Evolutionary conservation across 2,888 invertebrate genomes (phyloP).

Genomic region (Harpalus rufipes): DNA sequence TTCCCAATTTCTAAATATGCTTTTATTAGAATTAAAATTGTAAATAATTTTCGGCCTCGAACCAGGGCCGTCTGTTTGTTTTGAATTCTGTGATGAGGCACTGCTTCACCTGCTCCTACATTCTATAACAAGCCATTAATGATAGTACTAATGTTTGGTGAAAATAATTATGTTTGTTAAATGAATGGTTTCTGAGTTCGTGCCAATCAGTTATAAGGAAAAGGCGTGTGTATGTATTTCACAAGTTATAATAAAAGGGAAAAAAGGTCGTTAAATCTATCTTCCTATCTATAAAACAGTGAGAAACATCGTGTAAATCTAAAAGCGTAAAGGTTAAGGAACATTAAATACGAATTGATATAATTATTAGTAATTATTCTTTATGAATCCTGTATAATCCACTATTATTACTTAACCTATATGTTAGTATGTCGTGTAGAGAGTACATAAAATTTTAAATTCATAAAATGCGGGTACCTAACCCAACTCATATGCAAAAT

Average conservation of each 20-base stretch:
- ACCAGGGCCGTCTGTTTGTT: no score
- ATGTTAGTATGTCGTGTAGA: conserved; percentile 1
- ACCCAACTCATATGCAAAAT: conserved; percentile 24
- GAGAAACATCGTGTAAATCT: neutral
- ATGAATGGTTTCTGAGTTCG: neutral
- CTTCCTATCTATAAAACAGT: neutral
- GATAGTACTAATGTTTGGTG: no score
- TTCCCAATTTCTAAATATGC: no score
- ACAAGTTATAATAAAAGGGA: neutral
- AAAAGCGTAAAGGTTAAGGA: conserved; percentile 9
- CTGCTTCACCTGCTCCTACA: no score
- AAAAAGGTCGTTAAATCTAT: neutral
- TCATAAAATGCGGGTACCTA: conserved; percentile 38
- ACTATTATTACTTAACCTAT: conserved; percentile 11
- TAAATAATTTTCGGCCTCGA: no score
- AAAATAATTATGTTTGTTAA: no score
- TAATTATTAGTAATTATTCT: conserved; percentile 22
- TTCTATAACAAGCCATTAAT: no score
- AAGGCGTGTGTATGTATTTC: conserved; percentile 3
- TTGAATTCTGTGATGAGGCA: no score
- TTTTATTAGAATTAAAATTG: no score
- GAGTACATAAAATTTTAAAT: conserved; percentile 35
- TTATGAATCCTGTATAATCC: conserved; percentile 7
- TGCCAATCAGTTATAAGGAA: neutral
- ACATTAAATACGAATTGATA: conserved; percentile 24